A percentile compares a stretch with the other conserved stretches of the same genome.
These are phyloP conservation scores for Sebastes itinus DNA, from an alignment of 2,797 vertebrate species.

Conservation along the genomic window DNA sequence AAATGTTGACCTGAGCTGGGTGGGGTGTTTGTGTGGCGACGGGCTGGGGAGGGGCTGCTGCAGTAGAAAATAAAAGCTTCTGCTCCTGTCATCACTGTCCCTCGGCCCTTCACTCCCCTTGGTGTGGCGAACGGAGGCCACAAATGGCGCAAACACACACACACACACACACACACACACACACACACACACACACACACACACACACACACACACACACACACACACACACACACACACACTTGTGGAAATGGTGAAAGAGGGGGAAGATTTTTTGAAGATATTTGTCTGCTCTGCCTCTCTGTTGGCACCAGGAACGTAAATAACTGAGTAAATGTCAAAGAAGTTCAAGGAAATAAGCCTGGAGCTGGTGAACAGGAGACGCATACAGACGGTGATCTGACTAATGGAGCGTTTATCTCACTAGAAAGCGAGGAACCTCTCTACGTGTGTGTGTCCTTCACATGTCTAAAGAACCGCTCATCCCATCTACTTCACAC, in stretches of 20 bases:
- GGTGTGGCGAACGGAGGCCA: conserved; percentile 46
- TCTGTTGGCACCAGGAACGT: conserved; percentile 15
- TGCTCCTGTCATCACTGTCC: conserved; percentile 58
- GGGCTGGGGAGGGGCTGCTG: conserved; percentile 45
- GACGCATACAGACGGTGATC: background rate
- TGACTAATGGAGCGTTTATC: background rate
- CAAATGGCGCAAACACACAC: conserved; percentile 29
- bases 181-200: conserved; percentile 3
- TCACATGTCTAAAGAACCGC: too few species aligned
- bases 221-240: conserved; percentile 4
- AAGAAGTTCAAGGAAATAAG: conserved; percentile 32
- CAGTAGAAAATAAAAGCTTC: conserved; percentile 58
- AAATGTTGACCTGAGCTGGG: conserved; percentile 75
- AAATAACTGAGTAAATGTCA: conserved; percentile 52
- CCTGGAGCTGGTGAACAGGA: background rate
- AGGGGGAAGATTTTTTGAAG: background rate
- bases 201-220: conserved; percentile 15
- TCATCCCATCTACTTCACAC: too few species aligned
- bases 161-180: conserved; percentile 9
- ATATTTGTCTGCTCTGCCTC: conserved; percentile 19
- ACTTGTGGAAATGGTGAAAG: conserved; percentile 5
- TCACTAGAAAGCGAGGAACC: background rate
- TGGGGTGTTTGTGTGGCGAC: conserved; percentile 69
- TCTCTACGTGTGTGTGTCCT: too few species aligned
- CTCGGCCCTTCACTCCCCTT: conserved; percentile 38